These are phyloP conservation scores for Hemicordylus capensis DNA, from an alignment of 2,113 vertebrate species.

Conservation along the genomic window DNA sequence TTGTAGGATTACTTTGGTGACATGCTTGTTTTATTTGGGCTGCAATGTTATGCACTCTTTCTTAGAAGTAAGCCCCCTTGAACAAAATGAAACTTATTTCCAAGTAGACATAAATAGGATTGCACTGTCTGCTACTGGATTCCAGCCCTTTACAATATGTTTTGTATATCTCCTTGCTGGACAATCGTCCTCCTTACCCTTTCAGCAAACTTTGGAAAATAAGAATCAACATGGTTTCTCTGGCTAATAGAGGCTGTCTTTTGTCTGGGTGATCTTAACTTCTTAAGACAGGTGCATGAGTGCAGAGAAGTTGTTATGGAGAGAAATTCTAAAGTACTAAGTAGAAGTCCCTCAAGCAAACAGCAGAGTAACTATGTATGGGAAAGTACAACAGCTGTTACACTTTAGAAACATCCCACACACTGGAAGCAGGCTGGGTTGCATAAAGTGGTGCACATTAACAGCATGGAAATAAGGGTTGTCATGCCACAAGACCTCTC, in stretches of 20 bases:
- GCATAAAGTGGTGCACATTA: background rate
- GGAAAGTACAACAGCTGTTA: constrained; percentile 19
- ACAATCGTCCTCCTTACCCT: background rate
- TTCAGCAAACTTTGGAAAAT: background rate
- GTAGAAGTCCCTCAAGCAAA: background rate
- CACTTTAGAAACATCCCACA: constrained; percentile 3
- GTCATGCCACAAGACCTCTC: background rate
- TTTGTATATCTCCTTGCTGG: background rate
- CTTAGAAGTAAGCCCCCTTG: too few relatives aligned
- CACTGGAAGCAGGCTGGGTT: background rate
- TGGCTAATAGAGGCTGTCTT: background rate
- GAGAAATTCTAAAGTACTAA: background rate
- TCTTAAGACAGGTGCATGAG: background rate
- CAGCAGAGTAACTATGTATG: background rate
- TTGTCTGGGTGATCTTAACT: background rate
- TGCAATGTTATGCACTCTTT: too few relatives aligned
- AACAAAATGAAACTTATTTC: too few relatives aligned
- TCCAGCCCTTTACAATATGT: background rate
- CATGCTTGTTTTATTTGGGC: background rate
- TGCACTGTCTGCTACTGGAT: background rate
- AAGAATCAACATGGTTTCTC: background rate
- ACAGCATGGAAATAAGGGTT: background rate
- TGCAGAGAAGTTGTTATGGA: background rate
- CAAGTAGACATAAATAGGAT: too few relatives aligned
- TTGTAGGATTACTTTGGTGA: background rate